phyloP scores from a whole-genome alignment of 2,797 vertebrate species.

The Chrosomus eos region DNA sequence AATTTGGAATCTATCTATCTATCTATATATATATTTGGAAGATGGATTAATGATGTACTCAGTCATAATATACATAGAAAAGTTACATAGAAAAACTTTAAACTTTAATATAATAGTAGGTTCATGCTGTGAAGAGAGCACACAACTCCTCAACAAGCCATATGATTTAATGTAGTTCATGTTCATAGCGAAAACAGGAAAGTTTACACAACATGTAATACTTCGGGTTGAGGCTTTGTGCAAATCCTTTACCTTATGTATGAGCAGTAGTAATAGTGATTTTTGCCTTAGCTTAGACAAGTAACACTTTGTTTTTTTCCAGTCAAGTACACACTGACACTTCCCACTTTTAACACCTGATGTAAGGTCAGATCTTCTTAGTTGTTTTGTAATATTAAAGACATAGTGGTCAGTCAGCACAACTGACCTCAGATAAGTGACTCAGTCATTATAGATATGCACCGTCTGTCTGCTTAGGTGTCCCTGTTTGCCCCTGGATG shows the following conservation, averaged over 20 bases:
- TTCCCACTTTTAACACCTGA: slow-evolving; percentile 27
- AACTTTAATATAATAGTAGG: background rate
- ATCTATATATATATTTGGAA: background rate
- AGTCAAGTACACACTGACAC: background rate
- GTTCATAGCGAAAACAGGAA: background rate
- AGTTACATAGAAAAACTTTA: background rate
- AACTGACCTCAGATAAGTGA: slow-evolving; percentile 48
- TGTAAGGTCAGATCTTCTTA: slow-evolving; percentile 40
- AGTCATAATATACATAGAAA: background rate
- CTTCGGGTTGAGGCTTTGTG: background rate
- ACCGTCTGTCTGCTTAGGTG: slow-evolving; percentile 58
- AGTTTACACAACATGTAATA: background rate
- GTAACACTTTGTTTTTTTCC: background rate
- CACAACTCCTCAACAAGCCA: background rate
- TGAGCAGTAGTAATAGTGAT: background rate
- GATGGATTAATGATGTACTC: background rate
- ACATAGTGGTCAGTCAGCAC: background rate
- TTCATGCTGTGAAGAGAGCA: background rate
- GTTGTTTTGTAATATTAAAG: slow-evolving; percentile 43
- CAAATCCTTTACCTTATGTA: slow-evolving; percentile 2
- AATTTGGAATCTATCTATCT: no score
- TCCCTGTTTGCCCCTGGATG: slow-evolving; percentile 81
- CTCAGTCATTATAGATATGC: slow-evolving; percentile 52
- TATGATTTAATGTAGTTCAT: background rate
- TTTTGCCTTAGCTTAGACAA: background rate